A percentile compares a stretch with the other conserved stretches of the same genome.
phyloP scores from a whole-genome alignment of 2,797 vertebrate species.

The Oryzias sinensis region DNA sequence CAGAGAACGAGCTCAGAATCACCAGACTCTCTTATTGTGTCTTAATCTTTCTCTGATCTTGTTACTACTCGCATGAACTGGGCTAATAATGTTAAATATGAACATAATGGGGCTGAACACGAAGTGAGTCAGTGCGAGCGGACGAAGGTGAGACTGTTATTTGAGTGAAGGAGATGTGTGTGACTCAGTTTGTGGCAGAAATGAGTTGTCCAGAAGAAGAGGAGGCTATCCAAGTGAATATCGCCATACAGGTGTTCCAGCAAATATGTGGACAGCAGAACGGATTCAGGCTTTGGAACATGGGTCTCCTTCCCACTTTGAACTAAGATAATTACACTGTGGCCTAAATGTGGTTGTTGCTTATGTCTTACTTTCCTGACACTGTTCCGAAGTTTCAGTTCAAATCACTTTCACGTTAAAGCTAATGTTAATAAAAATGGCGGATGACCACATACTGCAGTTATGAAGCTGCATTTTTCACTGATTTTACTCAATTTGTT shows the following conservation, averaged over 20 bases:
- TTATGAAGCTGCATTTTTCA: too few relatives aligned
- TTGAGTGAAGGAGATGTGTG: constrained; percentile 35
- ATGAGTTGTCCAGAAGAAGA: constrained; percentile 33
- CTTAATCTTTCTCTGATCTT: constrained; percentile 50
- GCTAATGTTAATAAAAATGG: too few relatives aligned
- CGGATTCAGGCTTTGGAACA: too few relatives aligned
- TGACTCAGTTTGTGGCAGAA: constrained; percentile 25
- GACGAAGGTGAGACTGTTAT: constrained; percentile 50
- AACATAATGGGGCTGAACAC: constrained; percentile 72
- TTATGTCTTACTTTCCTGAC: too few relatives aligned
- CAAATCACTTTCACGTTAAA: too few relatives aligned
- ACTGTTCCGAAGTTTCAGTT: too few relatives aligned
- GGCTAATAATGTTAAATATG: constrained; percentile 64
- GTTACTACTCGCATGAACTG: constrained; percentile 42
- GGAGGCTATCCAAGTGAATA: constrained; percentile 4
- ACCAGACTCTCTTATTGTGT: constrained; percentile 36
- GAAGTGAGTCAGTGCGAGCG: constrained; percentile 31
- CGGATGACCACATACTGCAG: too few relatives aligned
- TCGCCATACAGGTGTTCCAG: constrained; percentile 2
- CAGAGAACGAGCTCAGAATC: constrained; percentile 40
- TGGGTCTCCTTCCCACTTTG: too few relatives aligned
- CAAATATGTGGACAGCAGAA: neutral
- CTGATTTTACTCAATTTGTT: too few relatives aligned
- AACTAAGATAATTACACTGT: too few relatives aligned
- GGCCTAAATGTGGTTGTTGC: too few relatives aligned